Conservation (phyloP, 1,140 invertebrate species). For the Diabrotica virgifera region DNA sequence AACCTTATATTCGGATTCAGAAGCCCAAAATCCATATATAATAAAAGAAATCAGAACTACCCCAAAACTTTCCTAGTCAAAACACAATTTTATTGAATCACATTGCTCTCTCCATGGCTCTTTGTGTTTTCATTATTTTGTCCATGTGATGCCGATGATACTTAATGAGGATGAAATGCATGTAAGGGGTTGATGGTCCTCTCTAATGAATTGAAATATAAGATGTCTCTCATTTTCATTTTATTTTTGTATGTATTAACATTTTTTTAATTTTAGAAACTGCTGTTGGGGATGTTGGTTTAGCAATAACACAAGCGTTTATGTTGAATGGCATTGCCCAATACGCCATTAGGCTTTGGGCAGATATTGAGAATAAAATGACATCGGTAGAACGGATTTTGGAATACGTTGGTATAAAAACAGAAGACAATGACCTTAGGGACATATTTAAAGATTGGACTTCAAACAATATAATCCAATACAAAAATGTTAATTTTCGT, state of each 20-base stretch:
- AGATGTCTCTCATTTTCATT: too few species aligned
- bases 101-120: too few species aligned
- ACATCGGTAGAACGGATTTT: slow-evolving; percentile 73
- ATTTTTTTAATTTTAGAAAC: slow-evolving; percentile 40
- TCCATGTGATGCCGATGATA: too few species aligned
- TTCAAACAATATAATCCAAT: slow-evolving; percentile 18
- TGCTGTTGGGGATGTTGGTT: slow-evolving; percentile 55
- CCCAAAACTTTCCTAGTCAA: too few species aligned
- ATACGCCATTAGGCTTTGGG: slow-evolving; percentile 61
- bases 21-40: too few species aligned
- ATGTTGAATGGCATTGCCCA: slow-evolving; percentile 48
- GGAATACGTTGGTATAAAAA: slow-evolving; percentile 55
- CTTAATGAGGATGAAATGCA: too few species aligned
- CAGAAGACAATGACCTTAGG: slow-evolving; percentile 51
- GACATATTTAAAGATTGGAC: slow-evolving; percentile 18
- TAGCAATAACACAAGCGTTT: slow-evolving; percentile 55
- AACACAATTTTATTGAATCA: too few species aligned
- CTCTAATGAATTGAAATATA: too few species aligned
- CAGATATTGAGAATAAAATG: slow-evolving; percentile 71
- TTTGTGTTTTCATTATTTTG: too few species aligned
- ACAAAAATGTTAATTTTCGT: slow-evolving; percentile 61
- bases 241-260: background rate
- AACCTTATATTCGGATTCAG: too few species aligned
- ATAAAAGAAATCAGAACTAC: too few species aligned
- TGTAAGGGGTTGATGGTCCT: too few species aligned